Percentiles rank a stretch among this genome's conserved stretches.
These are phyloP conservation scores for Leptonema lineaticorne DNA, from an alignment of 1,140 invertebrate genomes.

Conservation along the genomic window DNA sequence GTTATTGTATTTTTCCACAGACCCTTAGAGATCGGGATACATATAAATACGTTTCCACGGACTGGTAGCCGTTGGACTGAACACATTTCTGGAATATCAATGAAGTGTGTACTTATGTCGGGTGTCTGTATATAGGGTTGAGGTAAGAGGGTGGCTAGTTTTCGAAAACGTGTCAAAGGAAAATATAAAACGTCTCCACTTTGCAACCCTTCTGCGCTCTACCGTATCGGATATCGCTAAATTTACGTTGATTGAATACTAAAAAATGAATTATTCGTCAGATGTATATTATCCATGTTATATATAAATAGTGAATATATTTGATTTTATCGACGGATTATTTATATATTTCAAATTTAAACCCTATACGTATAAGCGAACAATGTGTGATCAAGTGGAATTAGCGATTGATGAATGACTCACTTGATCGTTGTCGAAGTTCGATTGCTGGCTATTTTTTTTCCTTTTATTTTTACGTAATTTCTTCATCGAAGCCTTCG, in stretches of 20 bases:
- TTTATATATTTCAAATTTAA: too few species aligned
- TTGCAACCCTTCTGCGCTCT: neutral
- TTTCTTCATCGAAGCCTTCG: conserved; percentile 2
- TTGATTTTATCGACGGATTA: too few species aligned
- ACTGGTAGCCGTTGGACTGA: conserved; percentile 13
- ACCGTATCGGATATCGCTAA: neutral
- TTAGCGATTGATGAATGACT: conserved; percentile 6
- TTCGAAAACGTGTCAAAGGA: neutral
- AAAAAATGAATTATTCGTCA: neutral
- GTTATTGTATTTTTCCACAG: neutral
- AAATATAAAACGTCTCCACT: conserved; percentile 23
- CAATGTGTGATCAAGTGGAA: too few species aligned
- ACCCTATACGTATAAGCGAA: too few species aligned
- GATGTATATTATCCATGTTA: too few species aligned
- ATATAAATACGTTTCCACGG: conserved; percentile 15
- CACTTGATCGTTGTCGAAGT: neutral
- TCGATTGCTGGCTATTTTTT: conserved; percentile 1
- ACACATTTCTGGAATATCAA: conserved; percentile 26
- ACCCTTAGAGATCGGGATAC: neutral
- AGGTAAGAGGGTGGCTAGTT: neutral
- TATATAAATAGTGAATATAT: too few species aligned
- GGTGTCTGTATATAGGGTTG: conserved; percentile 5
- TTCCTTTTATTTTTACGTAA: neutral
- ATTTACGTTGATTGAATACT: conserved; percentile 22
- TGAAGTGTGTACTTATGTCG: neutral